Evolutionary conservation across 2,797 vertebrate species (phyloP), one percentile per base, ranked within the genome.

Genomic region (Sebastes hubbsi): DNA sequence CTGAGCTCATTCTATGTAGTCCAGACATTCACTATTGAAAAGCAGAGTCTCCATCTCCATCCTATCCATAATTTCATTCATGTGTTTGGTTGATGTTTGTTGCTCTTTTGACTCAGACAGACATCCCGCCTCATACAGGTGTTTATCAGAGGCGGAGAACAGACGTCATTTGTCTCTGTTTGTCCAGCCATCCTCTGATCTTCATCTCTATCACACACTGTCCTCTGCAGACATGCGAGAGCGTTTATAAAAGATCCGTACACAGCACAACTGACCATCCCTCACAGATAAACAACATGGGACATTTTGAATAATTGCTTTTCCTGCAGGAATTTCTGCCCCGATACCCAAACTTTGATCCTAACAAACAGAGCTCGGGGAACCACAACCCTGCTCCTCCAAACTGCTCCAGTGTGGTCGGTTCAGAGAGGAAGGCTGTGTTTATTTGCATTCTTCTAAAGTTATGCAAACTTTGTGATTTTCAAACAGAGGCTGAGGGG

Each of bases 151-250:
- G 32, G 54, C 25, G 12, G 49, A 30, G 8, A 46, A 77, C 69
- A 80, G 30, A 70, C 2, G 60, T 11, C 0, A 2, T 61, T 68
- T 65, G 74, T 84, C 25, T 75, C 34, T 1, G 2, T n/a, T 49
- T 56, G 56, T n/a, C 63, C 72, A 67, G 29, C 32, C 56, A 3
- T 69, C 64, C 29, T 46, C 46, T 7, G 34, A n/a, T 32, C 18
- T 66, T 62, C 34, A 14, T 38, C 52, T 36, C 54, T 8, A 4
- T 38, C 67, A 9, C 69, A 22, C 49, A 16, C 75, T 34, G 5
- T 60, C 32, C 24, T 63, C 36, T 69, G 63, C 38, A 34, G 49
- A 77, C 77, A 67, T 22, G 74, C 66, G 67, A 66, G 96, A 96
- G 96, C 92, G 90, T 65, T 76, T 27, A 64, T 27, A 32, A 49